Evolutionary conservation across 2,888 invertebrate species (phyloP), one percentile per base, ranked within the genome.

Genomic region (Quadroppia sp.): DNA sequence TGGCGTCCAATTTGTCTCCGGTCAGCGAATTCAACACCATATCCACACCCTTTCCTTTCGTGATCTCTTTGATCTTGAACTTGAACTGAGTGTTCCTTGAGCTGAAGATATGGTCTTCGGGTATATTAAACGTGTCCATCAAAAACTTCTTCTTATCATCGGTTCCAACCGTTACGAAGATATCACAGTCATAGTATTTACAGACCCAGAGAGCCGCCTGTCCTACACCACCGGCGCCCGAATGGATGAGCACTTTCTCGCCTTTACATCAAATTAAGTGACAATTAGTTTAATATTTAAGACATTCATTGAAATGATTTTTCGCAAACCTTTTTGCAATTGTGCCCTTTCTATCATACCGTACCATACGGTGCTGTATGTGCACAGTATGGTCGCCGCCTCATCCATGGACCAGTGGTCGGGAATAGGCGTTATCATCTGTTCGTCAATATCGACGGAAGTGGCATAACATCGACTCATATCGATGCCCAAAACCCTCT

Each of bases 151-250:
- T 87, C 84, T 96, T 96, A 77, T 91, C 91, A 78, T 87, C 83
- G 74, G 80, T 80, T 70, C 85, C 93, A 71, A 95, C 95, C 0
- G 97, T 98, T 17, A 96, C 92, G 84, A 87, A 94, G 7, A 95
- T 94, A 71, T 87, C 88, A 84, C 95, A 90, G 71, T 94, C 94
- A 83, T 90, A 87, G 82, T 89, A 88, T 72, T 97, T 86, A 71
- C 96, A 95, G 80, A 98, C 90, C 25, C 92, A 87, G 80, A 98
- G 95, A 76, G 97, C 95, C 1, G 98, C 97, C 85, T 96, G 95
- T 9, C 98, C 98, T 45, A 97, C 96, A 80, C 95, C 96, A 74
- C 96, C 97, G 77, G 92, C 89, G 77, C 96, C 96, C 73, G 96
- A 94, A 82, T 97, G 96, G 79, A 97, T 89, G n/a, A 97, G 86